Evolutionary conservation across 1,140 invertebrate species (phyloP).

Genomic region (Drosophila asahinai): DNA sequence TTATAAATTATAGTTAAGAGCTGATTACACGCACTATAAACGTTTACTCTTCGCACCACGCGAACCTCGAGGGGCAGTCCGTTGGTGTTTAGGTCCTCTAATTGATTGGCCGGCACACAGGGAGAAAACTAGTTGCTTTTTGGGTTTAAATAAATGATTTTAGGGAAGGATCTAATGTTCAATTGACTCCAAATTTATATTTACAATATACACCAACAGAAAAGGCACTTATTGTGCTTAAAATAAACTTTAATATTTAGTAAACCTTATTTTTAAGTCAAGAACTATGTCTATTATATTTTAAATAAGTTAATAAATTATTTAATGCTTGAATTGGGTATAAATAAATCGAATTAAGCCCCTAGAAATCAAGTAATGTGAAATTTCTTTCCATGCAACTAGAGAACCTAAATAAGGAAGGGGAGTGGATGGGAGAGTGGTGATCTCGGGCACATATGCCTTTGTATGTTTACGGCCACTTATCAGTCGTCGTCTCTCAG

Average conservation of each 20-base stretch:
- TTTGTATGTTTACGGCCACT: slow-evolving; percentile 64
- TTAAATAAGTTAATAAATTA: too few relatives aligned
- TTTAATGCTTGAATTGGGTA: too few relatives aligned
- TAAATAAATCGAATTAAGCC: too few relatives aligned
- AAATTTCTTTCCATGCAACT: neutral
- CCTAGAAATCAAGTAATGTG: neutral
- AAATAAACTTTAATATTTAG: neutral
- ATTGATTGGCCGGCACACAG: slow-evolving; percentile 65
- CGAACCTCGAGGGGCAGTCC: slow-evolving; percentile 22
- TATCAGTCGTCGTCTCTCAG: slow-evolving; percentile 45
- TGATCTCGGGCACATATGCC: slow-evolving; percentile 27
- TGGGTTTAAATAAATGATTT: too few relatives aligned
- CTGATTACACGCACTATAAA: slow-evolving; percentile 83
- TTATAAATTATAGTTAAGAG: slow-evolving; percentile 83
- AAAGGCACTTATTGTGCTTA: neutral
- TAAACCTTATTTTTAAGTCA: too few relatives aligned
- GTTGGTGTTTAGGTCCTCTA: slow-evolving; percentile 49
- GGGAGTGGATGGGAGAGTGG: slow-evolving; percentile 2
- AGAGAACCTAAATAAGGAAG: neutral
- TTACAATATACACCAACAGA: too few relatives aligned
- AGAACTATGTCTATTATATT: too few relatives aligned
- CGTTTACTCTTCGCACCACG: slow-evolving; percentile 67
- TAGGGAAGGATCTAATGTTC: too few relatives aligned
- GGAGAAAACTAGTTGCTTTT: neutral
- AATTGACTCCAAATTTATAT: too few relatives aligned